phyloP scores from a whole-genome alignment of 2,113 vertebrate genomes.

The Gymnobelideus leadbeateri region DNA sequence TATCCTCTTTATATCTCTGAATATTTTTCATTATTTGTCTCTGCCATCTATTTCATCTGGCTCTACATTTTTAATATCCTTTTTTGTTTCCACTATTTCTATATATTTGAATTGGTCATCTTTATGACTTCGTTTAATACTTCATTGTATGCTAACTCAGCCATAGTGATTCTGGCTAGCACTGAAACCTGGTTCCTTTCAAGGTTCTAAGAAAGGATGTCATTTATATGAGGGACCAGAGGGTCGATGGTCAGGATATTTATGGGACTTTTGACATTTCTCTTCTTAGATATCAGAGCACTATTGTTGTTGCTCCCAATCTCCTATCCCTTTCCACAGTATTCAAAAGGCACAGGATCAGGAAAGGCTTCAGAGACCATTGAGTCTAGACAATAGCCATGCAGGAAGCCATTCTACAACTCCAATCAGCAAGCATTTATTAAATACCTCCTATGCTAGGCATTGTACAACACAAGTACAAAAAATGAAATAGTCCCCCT shows the following conservation, averaged over 20 bases:
- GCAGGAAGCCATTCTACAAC: background rate
- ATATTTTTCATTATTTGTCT: constrained; percentile 67
- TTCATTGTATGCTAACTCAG: background rate
- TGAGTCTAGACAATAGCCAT: background rate
- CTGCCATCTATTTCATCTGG: constrained; percentile 56
- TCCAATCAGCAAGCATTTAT: background rate
- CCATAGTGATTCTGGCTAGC: constrained; percentile 30
- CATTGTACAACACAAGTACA: background rate
- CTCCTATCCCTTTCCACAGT: background rate
- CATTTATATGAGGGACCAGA: no score
- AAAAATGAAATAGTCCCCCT: background rate
- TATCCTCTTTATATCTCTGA: constrained; percentile 66
- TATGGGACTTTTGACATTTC: accelerated
- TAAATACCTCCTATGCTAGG: background rate
- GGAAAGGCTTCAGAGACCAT: background rate
- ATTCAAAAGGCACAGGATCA: background rate
- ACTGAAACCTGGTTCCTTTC: constrained; percentile 54
- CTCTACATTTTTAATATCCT: constrained; percentile 72
- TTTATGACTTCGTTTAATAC: constrained; percentile 26
- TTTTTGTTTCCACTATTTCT: constrained; percentile 49
- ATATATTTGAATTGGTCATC: background rate
- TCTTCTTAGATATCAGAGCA: accelerated
- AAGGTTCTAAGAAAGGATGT: constrained; percentile 33
- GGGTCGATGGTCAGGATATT: background rate
- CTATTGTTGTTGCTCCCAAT: background rate